A percentile compares a stretch with the other conserved stretches of the same genome.
Conservation (phyloP, 2,797 vertebrate genomes). For the Dromococcyx pavoninus region DNA sequence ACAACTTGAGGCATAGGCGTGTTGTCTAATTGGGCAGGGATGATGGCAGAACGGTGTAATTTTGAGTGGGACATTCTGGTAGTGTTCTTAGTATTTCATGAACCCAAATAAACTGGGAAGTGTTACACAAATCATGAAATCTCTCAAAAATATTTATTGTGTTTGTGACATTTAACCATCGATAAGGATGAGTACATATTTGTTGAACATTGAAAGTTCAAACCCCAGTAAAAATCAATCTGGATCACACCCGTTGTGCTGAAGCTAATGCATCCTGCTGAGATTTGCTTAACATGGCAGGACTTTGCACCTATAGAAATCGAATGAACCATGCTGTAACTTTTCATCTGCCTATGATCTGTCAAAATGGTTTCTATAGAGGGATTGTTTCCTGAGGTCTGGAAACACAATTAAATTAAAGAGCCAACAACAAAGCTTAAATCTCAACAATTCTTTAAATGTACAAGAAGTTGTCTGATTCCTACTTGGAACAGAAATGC, state of each 20-base stretch:
- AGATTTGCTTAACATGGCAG: neutral
- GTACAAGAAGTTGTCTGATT: neutral
- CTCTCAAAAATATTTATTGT: neutral
- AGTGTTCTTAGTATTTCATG: neutral
- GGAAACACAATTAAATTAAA: neutral
- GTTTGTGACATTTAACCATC: neutral
- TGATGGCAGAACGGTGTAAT: neutral
- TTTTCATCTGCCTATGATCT: neutral
- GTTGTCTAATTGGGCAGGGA: neutral
- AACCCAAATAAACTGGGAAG: neutral
- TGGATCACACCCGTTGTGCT: neutral
- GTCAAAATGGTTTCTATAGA: neutral
- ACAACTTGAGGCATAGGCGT: neutral
- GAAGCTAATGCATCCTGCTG: neutral
- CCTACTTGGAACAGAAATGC: neutral
- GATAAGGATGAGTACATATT: fast-evolving
- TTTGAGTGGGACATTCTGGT: neutral
- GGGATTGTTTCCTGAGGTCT: neutral
- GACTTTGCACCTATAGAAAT: neutral
- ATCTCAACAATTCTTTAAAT: neutral
- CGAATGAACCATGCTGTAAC: neutral
- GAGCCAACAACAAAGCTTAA: neutral
- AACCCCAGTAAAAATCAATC: neutral
- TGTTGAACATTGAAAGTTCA: neutral
- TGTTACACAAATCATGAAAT: neutral